Conservation (phyloP, 64 coral and sea anemone species). For the Porites lutea region DNA sequence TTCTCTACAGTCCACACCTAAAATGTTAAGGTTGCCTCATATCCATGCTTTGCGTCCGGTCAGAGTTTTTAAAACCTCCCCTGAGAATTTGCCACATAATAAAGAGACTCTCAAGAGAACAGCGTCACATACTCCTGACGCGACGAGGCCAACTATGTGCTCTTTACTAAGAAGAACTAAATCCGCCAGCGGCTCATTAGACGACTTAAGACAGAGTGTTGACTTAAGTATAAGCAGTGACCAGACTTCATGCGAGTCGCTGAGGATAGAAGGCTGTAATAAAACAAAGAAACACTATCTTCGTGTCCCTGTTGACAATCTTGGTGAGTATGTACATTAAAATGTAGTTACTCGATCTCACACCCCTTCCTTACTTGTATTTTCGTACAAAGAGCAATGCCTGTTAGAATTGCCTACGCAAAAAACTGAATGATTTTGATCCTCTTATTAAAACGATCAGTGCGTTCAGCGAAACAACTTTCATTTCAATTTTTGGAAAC, state of each 20-base stretch:
- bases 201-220: slow-evolving; percentile 80
- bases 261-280: slow-evolving; percentile 70
- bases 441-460: too few species aligned
- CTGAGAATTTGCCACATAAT: background rate
- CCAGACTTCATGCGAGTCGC: slow-evolving; percentile 79
- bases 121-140: slow-evolving; percentile 79
- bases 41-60: slow-evolving; percentile 20
- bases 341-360: too few species aligned
- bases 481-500: too few species aligned
- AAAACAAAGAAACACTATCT: slow-evolving; percentile 41
- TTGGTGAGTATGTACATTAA: slow-evolving; percentile 50
- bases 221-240: slow-evolving; percentile 68
- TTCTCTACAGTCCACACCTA: slow-evolving; percentile 80
- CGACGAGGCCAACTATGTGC: slow-evolving; percentile 23
- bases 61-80: slow-evolving; percentile 2
- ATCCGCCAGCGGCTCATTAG: slow-evolving; percentile 72
- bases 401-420: too few species aligned
- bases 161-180: slow-evolving; percentile 72
- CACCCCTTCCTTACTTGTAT: too few species aligned
- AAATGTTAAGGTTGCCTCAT: slow-evolving; percentile 56
- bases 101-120: slow-evolving; percentile 80
- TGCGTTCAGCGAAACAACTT: too few species aligned
- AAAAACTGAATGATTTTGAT: too few species aligned
- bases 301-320: slow-evolving; percentile 2
- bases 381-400: too few species aligned